Conservation (phyloP, 2,113 vertebrate species). For the Passer montanus region DNA sequence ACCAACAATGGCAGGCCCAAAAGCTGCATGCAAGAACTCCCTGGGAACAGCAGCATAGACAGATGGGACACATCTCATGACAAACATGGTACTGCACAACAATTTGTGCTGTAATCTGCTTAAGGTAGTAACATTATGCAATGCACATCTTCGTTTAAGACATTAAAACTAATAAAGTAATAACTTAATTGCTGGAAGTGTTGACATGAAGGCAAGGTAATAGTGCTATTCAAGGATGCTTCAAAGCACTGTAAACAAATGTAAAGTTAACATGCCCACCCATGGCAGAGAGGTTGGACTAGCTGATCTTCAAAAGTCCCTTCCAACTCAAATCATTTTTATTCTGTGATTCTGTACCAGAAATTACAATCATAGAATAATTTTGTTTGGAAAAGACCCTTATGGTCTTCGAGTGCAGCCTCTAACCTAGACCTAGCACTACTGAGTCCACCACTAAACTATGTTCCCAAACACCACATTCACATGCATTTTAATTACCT, state of each 20-base stretch:
- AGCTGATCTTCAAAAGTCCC: neutral
- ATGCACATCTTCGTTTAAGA: neutral
- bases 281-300: neutral
- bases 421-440: neutral
- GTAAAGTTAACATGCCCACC: neutral
- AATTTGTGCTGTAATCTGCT: neutral
- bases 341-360: neutral
- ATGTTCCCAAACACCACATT: neutral
- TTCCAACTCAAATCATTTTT: neutral
- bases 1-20: neutral
- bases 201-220: neutral
- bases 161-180: neutral
- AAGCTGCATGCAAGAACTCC: neutral
- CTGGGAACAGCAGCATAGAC: neutral
- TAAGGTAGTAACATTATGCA: neutral
- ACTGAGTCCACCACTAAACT: neutral
- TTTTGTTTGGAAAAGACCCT: neutral
- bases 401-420: rapidly evolving
- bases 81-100: neutral
- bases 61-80: neutral
- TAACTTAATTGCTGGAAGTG: neutral
- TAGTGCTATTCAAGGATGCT: neutral
- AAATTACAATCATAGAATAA: neutral
- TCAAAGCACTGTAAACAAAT: neutral
- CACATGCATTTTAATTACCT: neutral